These are phyloP conservation scores for Cosmia trapezina DNA, from an alignment of 2,888 invertebrate species.

Conservation along the genomic window DNA sequence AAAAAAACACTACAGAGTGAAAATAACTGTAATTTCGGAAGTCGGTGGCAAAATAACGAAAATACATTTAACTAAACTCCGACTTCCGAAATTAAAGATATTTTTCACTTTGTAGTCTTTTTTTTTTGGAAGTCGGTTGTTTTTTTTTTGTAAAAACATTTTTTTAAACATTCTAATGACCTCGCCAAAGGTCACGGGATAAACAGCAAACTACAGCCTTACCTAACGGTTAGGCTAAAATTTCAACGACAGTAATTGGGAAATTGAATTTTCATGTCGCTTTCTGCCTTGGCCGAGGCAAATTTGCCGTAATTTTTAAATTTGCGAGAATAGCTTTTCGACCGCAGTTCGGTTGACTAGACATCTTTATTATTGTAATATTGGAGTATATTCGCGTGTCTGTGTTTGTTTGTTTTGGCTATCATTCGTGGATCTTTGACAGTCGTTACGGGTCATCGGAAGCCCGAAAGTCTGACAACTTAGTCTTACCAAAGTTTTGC, in stretches of 20 bases:
- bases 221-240: constrained; percentile 27
- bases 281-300: constrained; percentile 24
- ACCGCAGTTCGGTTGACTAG: constrained; percentile 3
- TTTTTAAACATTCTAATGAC: constrained; percentile 24
- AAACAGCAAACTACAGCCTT: constrained; percentile 22
- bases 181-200: constrained; percentile 30
- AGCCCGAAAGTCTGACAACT: no score
- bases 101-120: no score
- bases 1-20: no score
- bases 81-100: no score
- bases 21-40: no score
- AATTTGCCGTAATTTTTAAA: constrained; percentile 25
- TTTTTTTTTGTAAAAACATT: no score
- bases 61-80: no score
- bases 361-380: neutral
- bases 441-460: no score
- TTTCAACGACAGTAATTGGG: constrained; percentile 51
- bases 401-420: neutral
- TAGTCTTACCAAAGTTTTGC: no score
- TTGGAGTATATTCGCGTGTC: constrained; percentile 9
- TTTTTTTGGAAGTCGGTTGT: no score
- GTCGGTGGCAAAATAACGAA: no score
- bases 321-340: constrained; percentile 12
- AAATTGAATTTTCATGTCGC: constrained; percentile 62
- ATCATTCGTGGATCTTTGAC: no score